These are phyloP conservation scores for Lycocerus yunnanus DNA, from an alignment of 2,888 invertebrate genomes.

Conservation along the genomic window DNA sequence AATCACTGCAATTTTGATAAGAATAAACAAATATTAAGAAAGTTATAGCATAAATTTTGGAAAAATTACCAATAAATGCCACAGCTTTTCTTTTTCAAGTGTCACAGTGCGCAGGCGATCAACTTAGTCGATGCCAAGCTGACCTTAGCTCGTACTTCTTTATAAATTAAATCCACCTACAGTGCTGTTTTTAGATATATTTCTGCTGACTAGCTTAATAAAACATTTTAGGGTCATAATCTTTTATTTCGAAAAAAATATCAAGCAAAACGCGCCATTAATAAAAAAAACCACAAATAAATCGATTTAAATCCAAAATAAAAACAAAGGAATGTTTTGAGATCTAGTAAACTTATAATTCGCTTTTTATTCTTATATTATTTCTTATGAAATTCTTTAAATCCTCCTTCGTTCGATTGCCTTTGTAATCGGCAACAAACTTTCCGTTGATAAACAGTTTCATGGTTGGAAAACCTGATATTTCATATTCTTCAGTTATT, in stretches of 20 bases:
- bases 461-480: constrained; percentile 71
- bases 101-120: too few relatives aligned
- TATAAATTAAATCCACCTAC: too few relatives aligned
- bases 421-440: constrained; percentile 61
- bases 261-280: background rate
- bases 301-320: background rate
- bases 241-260: background rate
- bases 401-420: constrained; percentile 61
- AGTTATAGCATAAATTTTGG: too few relatives aligned
- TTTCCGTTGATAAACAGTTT: constrained; percentile 64
- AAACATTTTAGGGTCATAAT: background rate
- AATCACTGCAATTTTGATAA: too few relatives aligned
- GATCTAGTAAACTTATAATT: constrained; percentile 5
- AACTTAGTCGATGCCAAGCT: too few relatives aligned
- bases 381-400: constrained; percentile 60
- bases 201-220: too few relatives aligned
- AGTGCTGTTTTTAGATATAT: too few relatives aligned
- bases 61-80: too few relatives aligned
- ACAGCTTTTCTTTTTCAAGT: too few relatives aligned
- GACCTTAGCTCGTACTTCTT: too few relatives aligned
- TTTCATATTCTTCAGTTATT: constrained; percentile 63
- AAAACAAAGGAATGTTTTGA: background rate
- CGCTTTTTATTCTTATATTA: constrained; percentile 5
- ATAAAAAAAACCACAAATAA: background rate
- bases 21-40: too few relatives aligned